Evolutionary conservation across 2,888 invertebrate species (phyloP), one percentile per base, ranked within the genome.

Genomic region (Agrotis puta): DNA sequence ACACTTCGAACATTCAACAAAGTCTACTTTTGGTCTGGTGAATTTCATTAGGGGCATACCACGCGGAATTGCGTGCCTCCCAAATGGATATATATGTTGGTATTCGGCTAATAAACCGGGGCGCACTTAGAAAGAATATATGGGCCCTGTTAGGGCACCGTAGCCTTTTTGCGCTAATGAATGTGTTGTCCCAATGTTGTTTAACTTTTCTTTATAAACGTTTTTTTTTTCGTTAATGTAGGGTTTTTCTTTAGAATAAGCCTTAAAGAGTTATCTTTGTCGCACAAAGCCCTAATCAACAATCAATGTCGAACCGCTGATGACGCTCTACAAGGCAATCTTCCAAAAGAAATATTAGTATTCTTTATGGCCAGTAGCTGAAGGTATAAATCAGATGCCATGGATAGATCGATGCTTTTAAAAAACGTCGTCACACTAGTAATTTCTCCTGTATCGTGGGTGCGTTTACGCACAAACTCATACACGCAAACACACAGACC

Each of bases 41-140:
- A 77, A 63, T 86, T 86, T 88, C 82, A 88, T 88, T 86, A 88
- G 24, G 51, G 70, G 45, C 80, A 85, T 85, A 82, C 85, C 82
- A 65, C 73, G 75, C 72, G 77, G 68, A 73, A 63, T 70, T 77
- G 56, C 47, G 59, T 56, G 63, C 22, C 64, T 48, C 70, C 66
- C 63, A 80, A 80, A 81, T 77, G 65, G 59, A 74, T 67, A 82
- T 81, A 74, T 83, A 80, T 77, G 81, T 74, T n/a, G 64, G 67
- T 66, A 81, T 77, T 70, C 65, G 48, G 64, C 79, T 84, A 87
- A 87, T 87, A 87, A 84, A 81, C 64, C 72, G 56, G 47, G 45
- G 53, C 47, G 62, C 73, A 72, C 62, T 79, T 64, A 69, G 62
- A 56, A 39, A 64, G 54, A 76, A 79, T 76, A 74, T 68, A 61